Evolutionary conservation across 2,888 invertebrate genomes (phyloP), one percentile per base, ranked within the genome.

Genomic region (Pardosa pseudoannulata): DNA sequence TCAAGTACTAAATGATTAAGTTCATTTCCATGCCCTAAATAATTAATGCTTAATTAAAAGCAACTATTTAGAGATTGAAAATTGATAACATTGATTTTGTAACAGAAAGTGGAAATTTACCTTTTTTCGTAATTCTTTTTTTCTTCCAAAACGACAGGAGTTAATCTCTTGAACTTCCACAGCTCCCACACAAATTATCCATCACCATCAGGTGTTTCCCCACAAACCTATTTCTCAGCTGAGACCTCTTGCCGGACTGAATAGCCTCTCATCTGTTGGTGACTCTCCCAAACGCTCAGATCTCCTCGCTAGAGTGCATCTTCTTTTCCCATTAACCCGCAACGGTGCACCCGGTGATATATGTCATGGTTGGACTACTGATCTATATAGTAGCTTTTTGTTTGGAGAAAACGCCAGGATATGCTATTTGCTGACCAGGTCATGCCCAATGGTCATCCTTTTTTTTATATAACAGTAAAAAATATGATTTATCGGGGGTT

Each of bases 351-450:
- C 32, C 67, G 29, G 23, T 39, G 68, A 79, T 68, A 73, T 79
- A 79, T 72, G 62, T 79, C 79, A 79, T 65, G 29, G 19, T 32
- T 81, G 81, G 56, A 74, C 81, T 62, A 81, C 81, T 81, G 81
- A 81, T 68, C 81, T 81, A 81, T 73, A 81, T 81, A 23, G 23
- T 56, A 23, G 56, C 56, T 56, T 56, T 56, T 56, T 56, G 56
- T 23, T 16, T 3, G 23, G 56, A 23, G 56, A 23, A 56, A 56
- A 23, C 2, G 56, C n/a, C 56, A 56, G 56, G 56, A 56, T 56
- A 11, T 56, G 19, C 56, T 19, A 56, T 16, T 56, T 23, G 56
- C 23, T 56, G 56, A 56, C 56, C 56, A 56, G 56, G 56, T 56
- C 56, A 36, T 36, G 36, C 9, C 36, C 36, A 56, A 23, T 56